Evolutionary conservation across 2,113 vertebrate species (phyloP), one percentile per base, ranked within the genome.

Genomic region (Toxotes jaculatrix): DNA sequence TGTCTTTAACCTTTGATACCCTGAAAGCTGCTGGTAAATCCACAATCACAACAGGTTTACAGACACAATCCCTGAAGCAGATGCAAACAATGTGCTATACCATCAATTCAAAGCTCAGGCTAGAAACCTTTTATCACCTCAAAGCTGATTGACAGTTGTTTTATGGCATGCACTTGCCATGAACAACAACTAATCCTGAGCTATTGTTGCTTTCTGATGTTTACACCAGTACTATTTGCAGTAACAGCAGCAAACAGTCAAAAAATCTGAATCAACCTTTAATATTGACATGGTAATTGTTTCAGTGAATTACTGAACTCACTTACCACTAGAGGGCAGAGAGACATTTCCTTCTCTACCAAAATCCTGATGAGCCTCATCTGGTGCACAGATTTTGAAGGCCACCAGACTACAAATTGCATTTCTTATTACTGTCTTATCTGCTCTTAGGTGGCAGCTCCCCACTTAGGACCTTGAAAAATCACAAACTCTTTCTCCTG

Each of bases 311-410:
- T 14, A 57, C 55, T 71, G 2, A 77, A 21, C 40, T 63, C 4
- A 23, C 16, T 72, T 74, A 53, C 84, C 91, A 91, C 82, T 79
- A 91, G 91, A 78, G 83, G 90, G 88, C 86, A 88, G 74, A 77
- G 6, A 23, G 16, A 77, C 14, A 32, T 69, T 71, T 61, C n/a
- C 6, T 43, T 72, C 51, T 51, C 5, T 55, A 21, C n/a, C 49
- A 51, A 32, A 40, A 61, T 57, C 10, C 23, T n/a, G 4, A 49
- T 36, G 27, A 70, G 17, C 2, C 0, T 81, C 27, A n/a, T 56
- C 7, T 74, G 12, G 7, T n/a, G 38, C 49, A 36, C 8, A 56
- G 60, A 34, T 57, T 57, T 73, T 45, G 78, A 43, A 74, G 0
- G 0, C 21, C 38, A 71, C 14, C 27, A 53, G 21, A 42, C 7